Evolutionary conservation across 2,888 invertebrate genomes (phyloP), one percentile per base, ranked within the genome.

Genomic region (Aphodius sticticus): DNA sequence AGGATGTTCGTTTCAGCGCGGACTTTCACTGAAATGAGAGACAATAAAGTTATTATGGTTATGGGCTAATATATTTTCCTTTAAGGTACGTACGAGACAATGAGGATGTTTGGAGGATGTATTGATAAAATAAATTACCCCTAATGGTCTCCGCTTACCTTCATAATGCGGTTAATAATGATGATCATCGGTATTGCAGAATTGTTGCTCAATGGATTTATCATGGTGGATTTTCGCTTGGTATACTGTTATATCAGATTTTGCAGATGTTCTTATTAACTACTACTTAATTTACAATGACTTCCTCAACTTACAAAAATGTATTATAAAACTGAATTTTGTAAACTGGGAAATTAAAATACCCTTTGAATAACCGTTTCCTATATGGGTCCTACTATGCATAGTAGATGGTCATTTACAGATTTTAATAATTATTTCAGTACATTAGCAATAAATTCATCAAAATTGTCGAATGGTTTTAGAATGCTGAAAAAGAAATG

Each of bases 61-160:
- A 37, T 74, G 74, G 37, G 74, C 74, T 74, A 74, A 74, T 74
- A 74, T 74, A 74, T 35, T 74, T 37, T n/a, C 74, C 74, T 74
- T 74, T 36, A 35, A 74, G 37, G 74, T 74, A 35, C 36, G 74
- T 74, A 35, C 36, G 74, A 37, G 37, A 74, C 74, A 74, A 74
- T 74, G 37, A 74, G 74, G 74, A 37, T 16, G 36, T 74, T 36
- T 36, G 35, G 74, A 74, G 37, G 74, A 37, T 74, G 74, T 35
- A 74, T 74, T 37, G 36, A 36, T 37, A 37, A 74, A 35, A 74
- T 74, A 74, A 74, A 74, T 74, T 74, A 36, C 74, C 74, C 74
- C 74, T 74, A 74, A 74, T 74, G 74, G 74, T 74, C 37, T 70
- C 26, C 37, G 74, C 36, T 74, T 37, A 53, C 53, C 53, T 53